phyloP scores from a whole-genome alignment of 30 jellyfish, hydroid and myxozoan genomes.

The Aurelia sp. region DNA sequence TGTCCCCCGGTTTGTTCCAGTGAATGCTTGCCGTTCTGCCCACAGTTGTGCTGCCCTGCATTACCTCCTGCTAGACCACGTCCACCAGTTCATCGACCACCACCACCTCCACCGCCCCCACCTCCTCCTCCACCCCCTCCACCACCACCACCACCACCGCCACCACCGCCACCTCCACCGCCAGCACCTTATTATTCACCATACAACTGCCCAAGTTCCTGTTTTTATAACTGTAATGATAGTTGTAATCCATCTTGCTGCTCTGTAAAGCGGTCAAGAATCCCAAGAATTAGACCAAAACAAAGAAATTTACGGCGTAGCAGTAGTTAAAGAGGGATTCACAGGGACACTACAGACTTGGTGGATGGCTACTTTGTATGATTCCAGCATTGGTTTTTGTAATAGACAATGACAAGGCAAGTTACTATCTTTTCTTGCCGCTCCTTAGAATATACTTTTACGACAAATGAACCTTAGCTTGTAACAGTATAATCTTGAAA shows the following conservation, averaged over 20 bases:
- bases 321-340: too few species aligned
- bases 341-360: too few species aligned
- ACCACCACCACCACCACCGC: slow-evolving; percentile 89
- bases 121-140: slow-evolving; percentile 88
- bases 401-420: too few species aligned
- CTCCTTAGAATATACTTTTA: too few species aligned
- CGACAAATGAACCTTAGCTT: too few species aligned
- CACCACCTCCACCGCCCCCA: slow-evolving; percentile 86
- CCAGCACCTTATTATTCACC: slow-evolving; percentile 54
- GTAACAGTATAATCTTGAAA: too few species aligned
- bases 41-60: slow-evolving; percentile 69
- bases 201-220: slow-evolving; percentile 47
- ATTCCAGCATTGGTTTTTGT: too few species aligned
- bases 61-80: slow-evolving; percentile 56
- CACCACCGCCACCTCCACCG: slow-evolving; percentile 69
- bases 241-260: slow-evolving; percentile 78
- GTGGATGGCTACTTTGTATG: too few species aligned
- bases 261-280: slow-evolving; percentile 50
- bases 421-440: too few species aligned
- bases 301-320: too few species aligned
- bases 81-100: slow-evolving; percentile 70
- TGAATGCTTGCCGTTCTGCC: slow-evolving; percentile 77
- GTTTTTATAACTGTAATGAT: slow-evolving; percentile 48
- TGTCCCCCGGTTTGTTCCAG: slow-evolving; percentile 75
- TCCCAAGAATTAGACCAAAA: neutral